Conservation (phyloP, 2,888 invertebrate genomes). For the Agonopterix alstromeriana region DNA sequence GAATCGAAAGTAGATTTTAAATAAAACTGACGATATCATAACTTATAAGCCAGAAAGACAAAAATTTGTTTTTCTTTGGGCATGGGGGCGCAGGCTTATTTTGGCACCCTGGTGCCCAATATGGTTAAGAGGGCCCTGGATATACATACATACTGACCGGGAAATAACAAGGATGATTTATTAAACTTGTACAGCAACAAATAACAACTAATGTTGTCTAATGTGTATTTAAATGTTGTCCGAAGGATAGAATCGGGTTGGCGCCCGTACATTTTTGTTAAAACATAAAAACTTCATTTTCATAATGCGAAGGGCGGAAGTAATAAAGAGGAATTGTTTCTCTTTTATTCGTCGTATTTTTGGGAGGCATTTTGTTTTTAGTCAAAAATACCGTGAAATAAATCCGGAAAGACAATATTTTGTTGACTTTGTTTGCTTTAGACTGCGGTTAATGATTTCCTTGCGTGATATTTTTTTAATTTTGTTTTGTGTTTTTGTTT, state of each 20-base stretch:
- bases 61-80: no score
- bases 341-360: conserved; percentile 40
- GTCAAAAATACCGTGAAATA: conserved; percentile 17
- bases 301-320: conserved; percentile 65
- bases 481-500: not conserved
- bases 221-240: not conserved
- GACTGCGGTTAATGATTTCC: conserved; percentile 25
- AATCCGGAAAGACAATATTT: conserved; percentile 21
- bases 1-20: no score
- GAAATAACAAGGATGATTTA: no score
- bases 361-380: conserved; percentile 20
- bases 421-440: conserved; percentile 21
- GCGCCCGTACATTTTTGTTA: conserved; percentile 19
- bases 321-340: conserved; percentile 63
- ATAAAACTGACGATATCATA: no score
- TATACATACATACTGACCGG: no score
- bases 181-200: no score
- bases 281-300: conserved; percentile 64
- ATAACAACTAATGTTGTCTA: no score
- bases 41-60: no score
- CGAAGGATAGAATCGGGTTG: not conserved
- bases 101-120: no score
- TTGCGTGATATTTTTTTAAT: conserved; percentile 6
- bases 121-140: no score
- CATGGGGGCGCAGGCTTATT: no score